Conservation (phyloP, 2,797 vertebrate genomes). For the Darevskia nairensis region DNA sequence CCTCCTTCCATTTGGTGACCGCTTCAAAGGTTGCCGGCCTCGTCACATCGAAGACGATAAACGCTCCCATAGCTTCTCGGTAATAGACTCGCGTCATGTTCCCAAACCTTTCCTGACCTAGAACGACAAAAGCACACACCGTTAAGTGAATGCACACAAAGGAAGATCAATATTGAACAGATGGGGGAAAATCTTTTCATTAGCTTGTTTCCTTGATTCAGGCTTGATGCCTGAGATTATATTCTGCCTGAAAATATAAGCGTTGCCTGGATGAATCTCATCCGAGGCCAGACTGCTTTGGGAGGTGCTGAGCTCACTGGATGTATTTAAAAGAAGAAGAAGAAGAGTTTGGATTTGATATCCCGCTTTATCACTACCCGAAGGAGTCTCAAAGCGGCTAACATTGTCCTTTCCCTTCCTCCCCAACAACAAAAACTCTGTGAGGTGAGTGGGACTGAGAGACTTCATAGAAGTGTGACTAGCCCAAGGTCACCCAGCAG, state of each 20-base stretch:
- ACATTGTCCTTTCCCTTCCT: no score
- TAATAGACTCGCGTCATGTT: constrained; percentile 99
- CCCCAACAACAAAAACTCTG: no score
- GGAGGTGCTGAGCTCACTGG: no score
- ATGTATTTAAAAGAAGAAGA: no score
- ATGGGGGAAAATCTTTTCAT: background rate
- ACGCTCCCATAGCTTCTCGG: constrained; percentile 95
- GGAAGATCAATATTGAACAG: background rate
- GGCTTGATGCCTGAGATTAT: background rate
- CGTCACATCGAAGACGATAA: constrained; percentile 96
- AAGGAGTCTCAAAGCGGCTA: no score
- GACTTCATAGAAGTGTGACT: no score
- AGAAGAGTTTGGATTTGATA: no score
- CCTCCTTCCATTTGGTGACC: constrained; percentile 96
- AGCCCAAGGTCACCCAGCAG: no score
- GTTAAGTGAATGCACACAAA: background rate
- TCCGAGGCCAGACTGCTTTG: background rate
- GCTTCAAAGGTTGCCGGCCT: constrained; percentile 95
- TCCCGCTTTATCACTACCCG: no score
- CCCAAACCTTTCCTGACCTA: constrained; percentile 98
- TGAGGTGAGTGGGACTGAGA: no score
- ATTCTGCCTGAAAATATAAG: background rate
- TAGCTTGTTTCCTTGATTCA: background rate
- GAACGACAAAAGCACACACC: constrained; percentile 24
- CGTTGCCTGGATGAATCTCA: background rate